Evolutionary conservation across 2,888 invertebrate genomes (phyloP).

Genomic region (Auanema sp.): DNA sequence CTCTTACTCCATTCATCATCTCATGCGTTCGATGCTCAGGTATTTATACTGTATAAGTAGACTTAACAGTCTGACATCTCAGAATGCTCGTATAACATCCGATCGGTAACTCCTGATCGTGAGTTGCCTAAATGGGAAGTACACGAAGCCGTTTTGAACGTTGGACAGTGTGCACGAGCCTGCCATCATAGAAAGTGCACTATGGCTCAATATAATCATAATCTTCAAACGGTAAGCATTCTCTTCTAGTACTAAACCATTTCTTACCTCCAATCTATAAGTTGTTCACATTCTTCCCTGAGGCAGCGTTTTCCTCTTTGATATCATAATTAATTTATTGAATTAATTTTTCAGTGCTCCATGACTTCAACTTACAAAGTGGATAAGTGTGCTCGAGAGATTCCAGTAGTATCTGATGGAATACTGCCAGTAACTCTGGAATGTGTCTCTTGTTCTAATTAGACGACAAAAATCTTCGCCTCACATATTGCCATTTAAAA

Average conservation of each 20-base stretch:
- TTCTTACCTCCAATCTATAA: too few relatives aligned
- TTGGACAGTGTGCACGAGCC: slow-evolving; percentile 55
- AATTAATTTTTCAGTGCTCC: slow-evolving; percentile 47
- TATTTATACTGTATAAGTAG: slow-evolving; percentile 19
- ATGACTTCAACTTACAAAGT: slow-evolving; percentile 37
- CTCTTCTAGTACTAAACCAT: too few relatives aligned
- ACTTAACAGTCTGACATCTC: slow-evolving; percentile 1
- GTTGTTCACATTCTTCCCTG: too few relatives aligned
- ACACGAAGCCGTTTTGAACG: slow-evolving; percentile 41
- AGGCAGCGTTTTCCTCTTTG: neutral
- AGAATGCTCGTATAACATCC: slow-evolving; percentile 60
- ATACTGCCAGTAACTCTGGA: slow-evolving; percentile 55
- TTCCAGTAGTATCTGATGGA: slow-evolving; percentile 51
- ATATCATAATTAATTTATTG: neutral
- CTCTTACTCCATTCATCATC: slow-evolving; percentile 59
- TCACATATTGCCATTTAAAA: neutral
- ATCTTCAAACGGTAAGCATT: slow-evolving; percentile 42
- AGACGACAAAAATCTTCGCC: slow-evolving; percentile 6
- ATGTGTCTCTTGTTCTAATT: slow-evolving; percentile 52
- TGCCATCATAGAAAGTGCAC: slow-evolving; percentile 53
- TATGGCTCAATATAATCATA: slow-evolving; percentile 56
- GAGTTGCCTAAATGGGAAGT: slow-evolving; percentile 47
- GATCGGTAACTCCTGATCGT: slow-evolving; percentile 41
- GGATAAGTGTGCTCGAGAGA: slow-evolving; percentile 46
- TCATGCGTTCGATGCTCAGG: slow-evolving; percentile 61